Evolutionary conservation across 2,113 vertebrate species (phyloP).

Genomic region (Megaleporinus macrocephalus): DNA sequence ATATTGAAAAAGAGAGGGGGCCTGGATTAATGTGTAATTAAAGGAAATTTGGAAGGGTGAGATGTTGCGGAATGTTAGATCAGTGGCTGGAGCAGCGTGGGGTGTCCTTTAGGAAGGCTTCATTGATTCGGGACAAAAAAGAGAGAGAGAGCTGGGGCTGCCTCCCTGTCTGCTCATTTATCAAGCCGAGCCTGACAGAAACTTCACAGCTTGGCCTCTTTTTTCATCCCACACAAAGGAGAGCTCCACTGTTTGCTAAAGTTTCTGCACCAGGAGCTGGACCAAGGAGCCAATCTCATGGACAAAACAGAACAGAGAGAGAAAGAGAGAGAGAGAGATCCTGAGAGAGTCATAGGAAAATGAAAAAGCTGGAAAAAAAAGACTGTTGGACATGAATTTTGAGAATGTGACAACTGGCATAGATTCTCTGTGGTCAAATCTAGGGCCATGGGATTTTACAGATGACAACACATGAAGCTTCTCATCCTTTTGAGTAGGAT

Average conservation of each 20-base stretch:
- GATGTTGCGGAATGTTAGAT: conserved; percentile 99
- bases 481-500: neutral
- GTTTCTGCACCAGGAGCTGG: conserved; percentile 92
- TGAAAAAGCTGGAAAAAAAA: conserved; percentile 47
- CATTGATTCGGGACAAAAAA: conserved; percentile 99
- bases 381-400: conserved; percentile 54
- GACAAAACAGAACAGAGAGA: conserved; percentile 67
- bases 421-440: conserved; percentile 25
- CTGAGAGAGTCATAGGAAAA: conserved; percentile 53
- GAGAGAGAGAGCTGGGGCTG: conserved; percentile 86
- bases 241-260: conserved; percentile 95
- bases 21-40: conserved; percentile 98
- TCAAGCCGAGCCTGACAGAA: conserved; percentile 93
- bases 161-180: conserved; percentile 99
- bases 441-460: conserved; percentile 28
- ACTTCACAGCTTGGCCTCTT: conserved; percentile 91
- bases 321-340: conserved; percentile 37
- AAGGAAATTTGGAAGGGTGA: conserved; percentile 98
- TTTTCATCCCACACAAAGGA: conserved; percentile 88
- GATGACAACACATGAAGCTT: conserved; percentile 1
- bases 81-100: conserved; percentile 99
- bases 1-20: conserved; percentile 97
- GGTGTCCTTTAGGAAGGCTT: conserved; percentile 99
- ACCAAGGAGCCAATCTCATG: conserved; percentile 79
- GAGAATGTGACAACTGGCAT: conserved; percentile 48